phyloP scores from a whole-genome alignment of 2,797 vertebrate genomes.

The Mus minutoides region DNA sequence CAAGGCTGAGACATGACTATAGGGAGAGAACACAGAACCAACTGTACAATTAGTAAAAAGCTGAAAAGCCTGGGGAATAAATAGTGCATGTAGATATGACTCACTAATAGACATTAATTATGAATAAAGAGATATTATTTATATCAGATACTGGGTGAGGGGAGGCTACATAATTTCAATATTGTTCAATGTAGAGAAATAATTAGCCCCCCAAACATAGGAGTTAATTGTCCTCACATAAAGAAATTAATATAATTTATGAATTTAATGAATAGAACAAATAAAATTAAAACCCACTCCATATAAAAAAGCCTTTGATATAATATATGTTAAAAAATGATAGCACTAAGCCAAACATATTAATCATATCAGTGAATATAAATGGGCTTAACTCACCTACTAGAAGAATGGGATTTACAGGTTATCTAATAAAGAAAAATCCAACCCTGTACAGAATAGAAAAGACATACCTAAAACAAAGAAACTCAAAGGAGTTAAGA shows the following conservation, averaged over 20 bases:
- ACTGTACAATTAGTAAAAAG: conserved; percentile 18
- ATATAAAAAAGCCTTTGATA: conserved; percentile 51
- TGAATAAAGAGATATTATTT: conserved; percentile 51
- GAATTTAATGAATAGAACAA: conserved; percentile 62
- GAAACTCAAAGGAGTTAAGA: conserved; percentile 71
- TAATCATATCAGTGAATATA: conserved; percentile 68
- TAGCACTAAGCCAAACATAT: conserved; percentile 66
- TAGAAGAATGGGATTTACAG: conserved; percentile 77
- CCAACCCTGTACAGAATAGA: conserved; percentile 72
- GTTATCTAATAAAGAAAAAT: conserved; percentile 78
- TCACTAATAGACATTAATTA: conserved; percentile 17
- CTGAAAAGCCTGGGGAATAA: background rate
- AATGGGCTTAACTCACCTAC: conserved; percentile 72
- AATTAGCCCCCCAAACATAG: background rate
- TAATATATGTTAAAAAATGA: conserved; percentile 59
- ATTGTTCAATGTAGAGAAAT: conserved; percentile 45
- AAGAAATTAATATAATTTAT: conserved; percentile 48
- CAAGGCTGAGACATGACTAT: background rate
- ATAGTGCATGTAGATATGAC: background rate
- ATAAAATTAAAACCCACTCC: conserved; percentile 35
- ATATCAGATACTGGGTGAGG: conserved; percentile 20
- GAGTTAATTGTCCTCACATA: conserved; percentile 31
- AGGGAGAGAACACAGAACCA: background rate
- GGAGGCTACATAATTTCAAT: conserved; percentile 41
- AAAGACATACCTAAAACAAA: conserved; percentile 76